These are phyloP conservation scores for Epinotia brunnichana DNA, from an alignment of 2,888 invertebrate species.

Conservation along the genomic window DNA sequence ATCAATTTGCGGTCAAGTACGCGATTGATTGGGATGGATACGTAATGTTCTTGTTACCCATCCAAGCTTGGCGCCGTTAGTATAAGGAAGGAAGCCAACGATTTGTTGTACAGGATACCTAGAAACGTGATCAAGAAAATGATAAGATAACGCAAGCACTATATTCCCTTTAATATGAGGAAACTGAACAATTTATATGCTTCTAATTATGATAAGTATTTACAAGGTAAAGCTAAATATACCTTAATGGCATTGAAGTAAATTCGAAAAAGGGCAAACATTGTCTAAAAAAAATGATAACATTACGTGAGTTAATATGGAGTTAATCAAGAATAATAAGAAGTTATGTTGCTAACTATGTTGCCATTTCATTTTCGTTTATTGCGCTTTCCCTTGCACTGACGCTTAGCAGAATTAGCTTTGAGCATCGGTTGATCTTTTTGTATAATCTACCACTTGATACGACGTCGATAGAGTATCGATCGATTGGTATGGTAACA, in stretches of 20 bases:
- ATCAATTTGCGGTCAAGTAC: neutral
- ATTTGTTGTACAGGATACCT: conserved; percentile 4
- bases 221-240: neutral
- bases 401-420: too few species aligned
- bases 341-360: neutral
- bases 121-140: neutral
- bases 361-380: neutral
- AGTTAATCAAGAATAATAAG: neutral
- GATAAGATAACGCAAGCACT: conserved; percentile 2
- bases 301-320: neutral
- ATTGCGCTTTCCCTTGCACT: neutral
- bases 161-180: neutral
- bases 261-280: neutral
- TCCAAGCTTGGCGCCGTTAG: conserved; percentile 5
- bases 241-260: neutral
- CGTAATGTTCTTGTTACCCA: conserved; percentile 15
- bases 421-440: too few species aligned
- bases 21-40: neutral
- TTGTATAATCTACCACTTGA: neutral
- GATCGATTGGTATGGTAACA: neutral
- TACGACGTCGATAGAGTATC: neutral
- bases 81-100: conserved; percentile 10
- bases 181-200: neutral
- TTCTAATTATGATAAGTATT: neutral
- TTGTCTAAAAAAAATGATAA: neutral